Evolutionary conservation across 2,888 invertebrate species (phyloP), one percentile per base, ranked within the genome.

Genomic region (Ophion ventricosus): DNA sequence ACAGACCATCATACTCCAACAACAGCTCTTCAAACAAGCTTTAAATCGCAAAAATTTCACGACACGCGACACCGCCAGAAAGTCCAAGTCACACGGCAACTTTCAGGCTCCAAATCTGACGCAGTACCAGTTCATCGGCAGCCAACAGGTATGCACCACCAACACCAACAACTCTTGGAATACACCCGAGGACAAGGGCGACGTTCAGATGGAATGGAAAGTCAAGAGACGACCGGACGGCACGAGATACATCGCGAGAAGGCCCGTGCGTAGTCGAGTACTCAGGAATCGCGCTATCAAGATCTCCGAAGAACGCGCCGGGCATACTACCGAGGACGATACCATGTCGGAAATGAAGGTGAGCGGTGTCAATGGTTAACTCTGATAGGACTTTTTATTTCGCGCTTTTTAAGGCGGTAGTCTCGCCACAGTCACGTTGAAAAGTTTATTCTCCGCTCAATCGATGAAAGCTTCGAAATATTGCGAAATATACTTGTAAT

Each of bases 211-310:
- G 95, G 95, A 95, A 84, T 97, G 96, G 96, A 96, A 97, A 89
- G 96, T 97, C 10, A 97, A 97, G 91, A 94, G 96, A 35, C 94
- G 97, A 49, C 95, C 96, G 3, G 97, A 97, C 89, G 97, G 97
- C 4, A 95, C 96, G 0, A 94, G 97, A 64, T 97, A 97, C 91
- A 96, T 97, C 86, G 96, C 97, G 0, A 94, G 96, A 63, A 93
- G 97, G 49, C 96, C 97, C 0, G 95, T 96, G 0, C 94, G 96
- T 67, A 96, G 95, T 91, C 94, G 95, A 79, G 93, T 96, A 26
- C 93, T 96, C 70, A 95, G 96, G 87, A 96, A 96, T 88, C 93
- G 96, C 63, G 96, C 96, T 2, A 94, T 95, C 81, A 95, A 95
- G 89, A 94, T 96, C 83, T 95, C 94, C 43, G 95, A 96, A 88